Conservation (phyloP, 2,888 invertebrate species). For the Heliconius sara region DNA sequence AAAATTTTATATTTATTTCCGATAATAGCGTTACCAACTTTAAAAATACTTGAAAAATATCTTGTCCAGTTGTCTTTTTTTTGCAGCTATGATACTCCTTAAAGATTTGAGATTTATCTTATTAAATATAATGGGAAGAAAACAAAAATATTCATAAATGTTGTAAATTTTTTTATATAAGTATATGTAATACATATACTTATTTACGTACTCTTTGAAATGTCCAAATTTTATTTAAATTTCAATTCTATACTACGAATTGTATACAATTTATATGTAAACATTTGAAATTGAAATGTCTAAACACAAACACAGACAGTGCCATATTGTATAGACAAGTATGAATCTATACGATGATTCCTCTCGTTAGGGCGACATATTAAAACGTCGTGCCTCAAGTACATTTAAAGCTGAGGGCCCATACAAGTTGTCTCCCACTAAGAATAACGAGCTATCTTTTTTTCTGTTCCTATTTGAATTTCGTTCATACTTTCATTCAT, state of each 20-base stretch:
- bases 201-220: background rate
- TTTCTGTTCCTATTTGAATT: conserved; percentile 30
- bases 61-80: no score
- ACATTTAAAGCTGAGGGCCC: conserved; percentile 33
- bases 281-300: background rate
- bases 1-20: no score
- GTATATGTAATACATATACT: no score
- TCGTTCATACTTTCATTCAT: conserved; percentile 28
- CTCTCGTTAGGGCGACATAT: conserved; percentile 39
- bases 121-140: no score
- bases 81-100: no score
- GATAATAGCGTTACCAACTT: no score
- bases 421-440: conserved; percentile 31
- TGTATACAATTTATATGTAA: background rate
- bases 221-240: background rate
- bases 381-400: conserved; percentile 36
- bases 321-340: conserved; percentile 19
- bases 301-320: conserved; percentile 5
- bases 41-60: no score
- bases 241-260: background rate
- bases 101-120: no score
- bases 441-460: conserved; percentile 42
- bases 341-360: conserved; percentile 17
- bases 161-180: no score
- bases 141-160: no score